Base-by-base conservation (phyloP, 2,113 vertebrate genomes). In the Bubo bubo region DNA sequence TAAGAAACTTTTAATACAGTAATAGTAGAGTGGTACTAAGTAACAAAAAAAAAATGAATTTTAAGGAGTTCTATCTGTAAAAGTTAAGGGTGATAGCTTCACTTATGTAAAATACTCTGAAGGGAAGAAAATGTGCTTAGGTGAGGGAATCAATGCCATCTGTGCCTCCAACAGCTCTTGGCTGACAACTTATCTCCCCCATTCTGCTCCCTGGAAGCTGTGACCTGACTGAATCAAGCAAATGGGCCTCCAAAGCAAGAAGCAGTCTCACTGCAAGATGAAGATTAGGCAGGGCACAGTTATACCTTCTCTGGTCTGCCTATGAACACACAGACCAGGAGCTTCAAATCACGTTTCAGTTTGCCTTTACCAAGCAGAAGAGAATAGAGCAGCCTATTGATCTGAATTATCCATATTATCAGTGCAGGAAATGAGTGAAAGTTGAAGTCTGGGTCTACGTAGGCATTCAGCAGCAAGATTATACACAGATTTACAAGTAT, bases 81-180 rank as follows among this genome's bases (percentile, higher is more conserved):
- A 83, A 80, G 26, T 34, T 77, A 89, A 74, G 5, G 82, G 37
- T 39, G 37, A 30, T 58, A 83, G 41, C 39, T 93, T 77, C 23
- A 70, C 39, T 84, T 88, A 79, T 26, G 37, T n/a, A 90, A 93
- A 92, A 55, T 27, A 77, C 47, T 76, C 50, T 28, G 9, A 88
- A 88, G 50, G 18, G 67, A 95, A 90, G 32, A 83, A 94, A 90
- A 92, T 74, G n/a, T 86, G 55, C 79, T 81, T 92, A 86, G 94
- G 74, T 86, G 79, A 86, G 67, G 62, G 47, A 97, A 92, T 37
- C 63, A 39, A 19, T 9, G 86, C 94, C 94, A 94, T 92, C 92
- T 96, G 90, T 60, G 92, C 26, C 39, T 92, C 79, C 72, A 92
- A 27, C 79, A 96, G 63, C 63, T 95, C 72, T 91, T 90, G 68